These are phyloP conservation scores for Polydrusus cervinus DNA, from an alignment of 2,888 invertebrate species.

Conservation along the genomic window DNA sequence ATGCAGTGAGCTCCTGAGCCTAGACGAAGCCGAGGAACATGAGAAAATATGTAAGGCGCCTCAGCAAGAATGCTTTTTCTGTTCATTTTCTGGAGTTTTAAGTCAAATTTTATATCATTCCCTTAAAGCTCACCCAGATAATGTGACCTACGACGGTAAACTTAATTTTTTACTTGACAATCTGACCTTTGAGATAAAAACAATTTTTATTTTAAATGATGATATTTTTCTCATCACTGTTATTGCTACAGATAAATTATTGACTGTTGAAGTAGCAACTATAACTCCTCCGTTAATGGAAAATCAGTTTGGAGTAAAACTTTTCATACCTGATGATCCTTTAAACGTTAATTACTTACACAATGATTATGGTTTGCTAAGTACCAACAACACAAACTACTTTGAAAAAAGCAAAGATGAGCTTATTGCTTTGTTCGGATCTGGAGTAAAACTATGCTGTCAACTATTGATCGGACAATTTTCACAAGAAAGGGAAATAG, in stretches of 20 bases:
- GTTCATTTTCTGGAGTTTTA: slow-evolving; percentile 13
- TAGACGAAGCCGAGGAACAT: background rate
- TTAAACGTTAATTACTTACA: background rate
- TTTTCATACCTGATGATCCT: background rate
- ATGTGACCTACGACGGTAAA: background rate
- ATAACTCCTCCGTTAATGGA: background rate
- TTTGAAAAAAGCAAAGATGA: slow-evolving; percentile 14
- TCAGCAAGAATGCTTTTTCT: slow-evolving; percentile 1
- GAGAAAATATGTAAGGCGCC: background rate
- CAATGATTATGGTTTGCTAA: background rate
- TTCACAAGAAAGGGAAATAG: background rate
- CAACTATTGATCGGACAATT: background rate
- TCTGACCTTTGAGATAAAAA: background rate
- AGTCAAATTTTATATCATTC: slow-evolving; percentile 16
- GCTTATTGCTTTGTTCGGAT: background rate
- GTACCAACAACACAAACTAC: background rate
- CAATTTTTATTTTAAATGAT: background rate
- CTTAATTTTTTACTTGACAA: background rate
- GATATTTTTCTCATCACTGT: background rate
- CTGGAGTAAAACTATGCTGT: background rate
- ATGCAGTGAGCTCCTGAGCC: background rate
- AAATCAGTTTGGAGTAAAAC: background rate
- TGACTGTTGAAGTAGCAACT: background rate
- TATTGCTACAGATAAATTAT: background rate
- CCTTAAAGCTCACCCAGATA: background rate